Base-by-base conservation (phyloP, 2,888 invertebrate species). In the Trichacis sp. region DNA sequence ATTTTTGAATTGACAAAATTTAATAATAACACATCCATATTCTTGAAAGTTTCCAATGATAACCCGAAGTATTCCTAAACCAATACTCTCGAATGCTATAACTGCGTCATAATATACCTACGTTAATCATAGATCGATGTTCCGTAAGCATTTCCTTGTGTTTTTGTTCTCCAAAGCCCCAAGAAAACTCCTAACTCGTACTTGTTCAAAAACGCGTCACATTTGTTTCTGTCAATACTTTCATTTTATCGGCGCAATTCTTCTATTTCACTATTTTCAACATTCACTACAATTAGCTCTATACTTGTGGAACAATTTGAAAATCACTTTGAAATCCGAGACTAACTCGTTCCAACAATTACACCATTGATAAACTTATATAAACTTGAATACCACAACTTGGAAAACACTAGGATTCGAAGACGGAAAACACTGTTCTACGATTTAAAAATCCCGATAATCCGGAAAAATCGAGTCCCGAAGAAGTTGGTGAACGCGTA, bases 401-500 rank as follows among this genome's bases (percentile, higher is more conserved):
- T 3, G 14, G 14, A 11, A 11, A 36, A 36, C 11, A 36, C 4
- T 4, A 36, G 3, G 36, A 12, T 6, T 6, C 11, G n/a, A n/a
- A n/a, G n/a, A n/a, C n/a, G n/a, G n/a, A n/a, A n/a, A n/a, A n/a
- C n/a, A n/a, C n/a, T n/a, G n/a, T n/a, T n/a, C n/a, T n/a, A n/a
- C n/a, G n/a, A n/a, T n/a, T n/a, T n/a, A 38, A 38, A 38, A 14
- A 14, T 11, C 14, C 3, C n/a, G 38, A 38, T 6, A 38, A 3
- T 14, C 14, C 33, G 33, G n/a, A 33, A 33, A 33, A 33, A 33
- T n/a, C 2, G n/a, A n/a, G 33, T 33, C 33, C 11, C 33, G 33
- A 33, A n/a, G 11, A n/a, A 11, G 33, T 33, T 33, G 33, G 8
- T 55, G 53, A 47, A 56, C 67, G 56, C 57, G 53, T 33, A 17